Conservation (phyloP, 2,113 vertebrate species). For the Chinchilla lanigera region DNA sequence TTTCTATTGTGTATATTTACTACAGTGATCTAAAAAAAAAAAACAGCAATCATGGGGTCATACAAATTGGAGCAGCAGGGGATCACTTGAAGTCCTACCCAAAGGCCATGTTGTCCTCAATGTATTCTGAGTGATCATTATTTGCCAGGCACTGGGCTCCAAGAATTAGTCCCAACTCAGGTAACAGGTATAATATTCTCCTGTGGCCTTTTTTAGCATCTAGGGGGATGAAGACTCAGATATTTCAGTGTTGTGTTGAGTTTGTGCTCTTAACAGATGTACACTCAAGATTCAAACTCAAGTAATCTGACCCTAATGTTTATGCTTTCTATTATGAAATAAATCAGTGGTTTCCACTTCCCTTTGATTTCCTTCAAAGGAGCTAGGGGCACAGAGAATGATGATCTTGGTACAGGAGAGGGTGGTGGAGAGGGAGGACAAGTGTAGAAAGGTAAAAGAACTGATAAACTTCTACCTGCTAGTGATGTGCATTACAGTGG, state of each 20-base stretch:
- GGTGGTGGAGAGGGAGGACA: neutral
- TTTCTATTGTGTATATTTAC: neutral
- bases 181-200: neutral
- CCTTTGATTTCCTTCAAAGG: neutral
- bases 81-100: neutral
- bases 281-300: neutral
- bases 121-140: neutral
- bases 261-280: neutral
- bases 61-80: neutral
- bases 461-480: neutral
- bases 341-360: neutral
- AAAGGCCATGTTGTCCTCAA: neutral
- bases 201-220: neutral
- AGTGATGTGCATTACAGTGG: no score
- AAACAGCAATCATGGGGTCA: neutral
- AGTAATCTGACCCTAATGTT: neutral
- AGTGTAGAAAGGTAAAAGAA: neutral
- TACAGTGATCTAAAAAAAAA: neutral
- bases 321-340: neutral
- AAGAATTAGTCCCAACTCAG: neutral
- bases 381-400: neutral
- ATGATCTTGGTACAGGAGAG: neutral
- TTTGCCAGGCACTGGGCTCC: neutral
- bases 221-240: neutral
- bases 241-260: neutral